phyloP scores from a whole-genome alignment of 2,888 invertebrate genomes.

The Chloroclystis v-ata region DNA sequence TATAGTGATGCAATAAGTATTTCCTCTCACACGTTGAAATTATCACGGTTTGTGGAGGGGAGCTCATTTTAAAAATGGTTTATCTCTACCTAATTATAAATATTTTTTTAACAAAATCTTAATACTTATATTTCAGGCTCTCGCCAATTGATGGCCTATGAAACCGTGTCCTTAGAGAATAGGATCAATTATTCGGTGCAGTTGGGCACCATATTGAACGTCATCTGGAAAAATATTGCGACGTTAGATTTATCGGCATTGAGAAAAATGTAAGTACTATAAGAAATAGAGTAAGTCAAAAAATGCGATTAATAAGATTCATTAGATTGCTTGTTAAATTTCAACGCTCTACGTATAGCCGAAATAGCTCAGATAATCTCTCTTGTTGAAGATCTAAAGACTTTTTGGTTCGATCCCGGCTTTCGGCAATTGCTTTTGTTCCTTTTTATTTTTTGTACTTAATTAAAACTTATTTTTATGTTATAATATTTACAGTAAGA shows the following conservation, averaged over 20 bases:
- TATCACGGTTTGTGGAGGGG: no score
- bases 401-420: constrained; percentile 9
- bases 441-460: not conserved
- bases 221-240: constrained; percentile 80
- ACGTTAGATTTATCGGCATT: constrained; percentile 65
- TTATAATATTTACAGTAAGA: constrained; percentile 44
- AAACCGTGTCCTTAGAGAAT: constrained; percentile 71
- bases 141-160: constrained; percentile 50
- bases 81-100: no score
- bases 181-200: constrained; percentile 69
- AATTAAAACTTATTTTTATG: not conserved
- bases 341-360: not conserved
- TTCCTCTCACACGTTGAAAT: no score
- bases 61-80: no score
- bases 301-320: not conserved
- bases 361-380: constrained; percentile 9
- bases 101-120: no score
- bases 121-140: constrained; percentile 38
- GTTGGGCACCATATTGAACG: constrained; percentile 66
- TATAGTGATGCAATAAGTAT: no score
- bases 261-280: constrained; percentile 68
- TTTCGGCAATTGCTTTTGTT: constrained; percentile 11
- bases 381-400: constrained; percentile 10
- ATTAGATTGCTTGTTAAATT: not conserved
- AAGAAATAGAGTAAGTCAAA: no score